Percentiles rank a stretch among this genome's conserved stretches.
These are phyloP conservation scores for Rhopilema esculentum DNA, from an alignment of 30 jellyfish, hydroid and myxozoan genomes.

Conservation along the genomic window DNA sequence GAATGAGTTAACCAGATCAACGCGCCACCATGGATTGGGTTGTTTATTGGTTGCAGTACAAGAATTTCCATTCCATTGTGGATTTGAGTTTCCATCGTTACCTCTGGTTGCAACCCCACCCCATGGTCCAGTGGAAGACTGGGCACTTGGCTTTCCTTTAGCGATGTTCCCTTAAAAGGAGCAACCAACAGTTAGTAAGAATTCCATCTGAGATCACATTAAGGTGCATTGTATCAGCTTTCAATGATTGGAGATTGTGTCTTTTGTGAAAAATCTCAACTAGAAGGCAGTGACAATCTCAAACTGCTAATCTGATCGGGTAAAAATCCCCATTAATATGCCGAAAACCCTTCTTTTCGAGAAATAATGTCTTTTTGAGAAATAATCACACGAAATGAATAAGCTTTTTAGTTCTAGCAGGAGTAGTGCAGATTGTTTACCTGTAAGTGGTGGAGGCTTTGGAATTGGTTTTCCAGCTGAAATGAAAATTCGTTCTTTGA, in stretches of 20 bases:
- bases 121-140: conserved; percentile 50
- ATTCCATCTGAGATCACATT: background rate
- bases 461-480: conserved; percentile 44
- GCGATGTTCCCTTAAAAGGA: conserved; percentile 40
- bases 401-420: background rate
- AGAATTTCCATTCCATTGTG: conserved; percentile 29
- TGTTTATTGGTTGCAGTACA: conserved; percentile 51
- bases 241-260: no score
- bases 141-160: conserved; percentile 44
- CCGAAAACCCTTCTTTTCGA: no score
- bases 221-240: background rate
- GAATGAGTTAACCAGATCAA: conserved; percentile 15
- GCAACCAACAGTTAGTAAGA: background rate
- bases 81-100: conserved; percentile 53
- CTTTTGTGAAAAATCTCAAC: no score
- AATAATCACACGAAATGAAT: no score
- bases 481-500: background rate
- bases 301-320: no score
- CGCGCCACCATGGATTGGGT: conserved; percentile 68
- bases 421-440: background rate
- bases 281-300: no score
- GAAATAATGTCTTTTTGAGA: no score
- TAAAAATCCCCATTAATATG: no score
- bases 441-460: conserved; percentile 41
- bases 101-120: conserved; percentile 56